phyloP scores from a whole-genome alignment of 2,888 invertebrate species.

The Carabus problematicus region DNA sequence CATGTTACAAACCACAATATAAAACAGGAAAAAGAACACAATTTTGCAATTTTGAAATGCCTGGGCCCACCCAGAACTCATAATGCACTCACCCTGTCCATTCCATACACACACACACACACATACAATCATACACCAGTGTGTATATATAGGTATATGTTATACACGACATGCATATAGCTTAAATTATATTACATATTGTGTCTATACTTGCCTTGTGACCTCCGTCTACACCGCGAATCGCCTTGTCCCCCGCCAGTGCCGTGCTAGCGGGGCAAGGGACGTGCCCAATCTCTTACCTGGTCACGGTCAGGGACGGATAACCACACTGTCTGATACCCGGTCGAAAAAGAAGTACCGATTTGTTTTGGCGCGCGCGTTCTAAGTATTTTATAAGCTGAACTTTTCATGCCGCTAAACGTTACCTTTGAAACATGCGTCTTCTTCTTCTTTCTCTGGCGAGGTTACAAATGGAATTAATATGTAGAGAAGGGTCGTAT shows the following conservation, averaged over 20 bases:
- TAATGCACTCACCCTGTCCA: slow-evolving; percentile 7
- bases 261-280: neutral
- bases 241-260: neutral
- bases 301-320: slow-evolving; percentile 12
- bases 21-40: neutral
- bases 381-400: too few relatives aligned
- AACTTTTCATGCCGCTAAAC: too few relatives aligned
- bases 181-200: slow-evolving; percentile 7
- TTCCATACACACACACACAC: neutral
- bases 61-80: slow-evolving; percentile 12
- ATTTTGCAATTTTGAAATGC: slow-evolving; percentile 5
- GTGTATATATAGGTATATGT: slow-evolving; percentile 5
- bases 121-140: neutral
- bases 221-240: slow-evolving; percentile 11
- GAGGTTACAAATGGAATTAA: too few relatives aligned
- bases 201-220: slow-evolving; percentile 1
- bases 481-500: too few relatives aligned
- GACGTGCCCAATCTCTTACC: neutral
- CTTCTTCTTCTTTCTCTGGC: too few relatives aligned
- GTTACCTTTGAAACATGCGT: too few relatives aligned
- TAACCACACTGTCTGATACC: too few relatives aligned
- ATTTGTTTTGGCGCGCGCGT: too few relatives aligned
- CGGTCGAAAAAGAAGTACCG: too few relatives aligned
- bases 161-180: neutral
- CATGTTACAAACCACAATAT: too few relatives aligned